Evolutionary conservation across 1,140 invertebrate genomes (phyloP).

Genomic region (Pseudomyrmex sp.): DNA sequence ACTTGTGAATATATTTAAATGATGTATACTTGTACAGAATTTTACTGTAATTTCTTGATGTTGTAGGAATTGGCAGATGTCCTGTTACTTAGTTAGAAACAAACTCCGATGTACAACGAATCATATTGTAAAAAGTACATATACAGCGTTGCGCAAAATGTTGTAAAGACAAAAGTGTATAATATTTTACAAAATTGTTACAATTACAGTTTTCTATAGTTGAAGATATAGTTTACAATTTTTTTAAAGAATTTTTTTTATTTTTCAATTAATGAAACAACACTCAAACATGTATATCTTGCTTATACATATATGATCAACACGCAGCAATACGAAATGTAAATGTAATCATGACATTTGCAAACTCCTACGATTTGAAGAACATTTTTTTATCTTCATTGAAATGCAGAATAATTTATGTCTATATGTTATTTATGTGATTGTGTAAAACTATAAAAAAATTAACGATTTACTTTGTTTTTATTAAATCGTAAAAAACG

Average conservation of each 20-base stretch:
- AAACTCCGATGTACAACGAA: slow-evolving; percentile 23
- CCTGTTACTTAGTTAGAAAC: neutral
- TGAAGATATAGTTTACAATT: neutral
- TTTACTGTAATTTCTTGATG: slow-evolving; percentile 32
- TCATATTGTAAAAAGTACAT: slow-evolving; percentile 14
- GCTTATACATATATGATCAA: neutral
- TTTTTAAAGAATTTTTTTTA: neutral
- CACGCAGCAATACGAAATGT: neutral
- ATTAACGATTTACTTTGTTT: neutral
- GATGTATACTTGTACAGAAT: slow-evolving; percentile 26
- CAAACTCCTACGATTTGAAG: slow-evolving; percentile 31
- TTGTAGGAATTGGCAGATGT: slow-evolving; percentile 31
- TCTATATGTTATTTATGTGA: slow-evolving; percentile 16
- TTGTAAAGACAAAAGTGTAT: slow-evolving; percentile 19
- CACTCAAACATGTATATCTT: neutral
- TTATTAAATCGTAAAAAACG: slow-evolving; percentile 4
- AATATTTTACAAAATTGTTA: neutral
- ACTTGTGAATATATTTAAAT: slow-evolving; percentile 26
- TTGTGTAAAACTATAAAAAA: slow-evolving; percentile 5
- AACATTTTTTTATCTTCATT: neutral
- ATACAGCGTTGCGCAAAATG: neutral
- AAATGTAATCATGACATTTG: slow-evolving; percentile 12
- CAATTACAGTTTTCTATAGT: neutral
- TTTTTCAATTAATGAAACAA: neutral
- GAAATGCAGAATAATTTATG: slow-evolving; percentile 18